Conservation (phyloP, 2,888 invertebrate species). For the Osmoderma eremita region DNA sequence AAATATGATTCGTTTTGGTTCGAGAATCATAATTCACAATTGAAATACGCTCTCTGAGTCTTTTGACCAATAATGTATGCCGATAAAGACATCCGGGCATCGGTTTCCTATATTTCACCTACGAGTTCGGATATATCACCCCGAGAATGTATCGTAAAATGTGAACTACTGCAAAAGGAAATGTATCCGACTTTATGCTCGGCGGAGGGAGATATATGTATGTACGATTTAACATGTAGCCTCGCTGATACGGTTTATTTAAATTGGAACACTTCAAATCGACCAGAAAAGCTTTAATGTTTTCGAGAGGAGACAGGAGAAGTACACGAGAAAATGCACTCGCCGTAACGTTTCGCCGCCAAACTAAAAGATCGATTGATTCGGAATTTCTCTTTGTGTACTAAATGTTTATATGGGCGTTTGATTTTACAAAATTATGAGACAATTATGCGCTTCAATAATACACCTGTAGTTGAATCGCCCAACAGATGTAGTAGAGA, state of each 20-base stretch:
- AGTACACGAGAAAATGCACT: constrained; percentile 14
- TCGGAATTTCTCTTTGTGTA: neutral
- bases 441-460: too few species aligned
- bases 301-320: neutral
- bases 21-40: constrained; percentile 63
- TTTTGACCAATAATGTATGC: constrained; percentile 65
- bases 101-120: constrained; percentile 49
- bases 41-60: constrained; percentile 62
- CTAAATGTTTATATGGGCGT: too few species aligned
- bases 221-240: constrained; percentile 34
- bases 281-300: constrained; percentile 36
- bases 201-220: constrained; percentile 28
- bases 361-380: neutral
- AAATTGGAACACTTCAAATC: constrained; percentile 36
- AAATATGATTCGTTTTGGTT: constrained; percentile 64
- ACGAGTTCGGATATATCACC: constrained; percentile 41
- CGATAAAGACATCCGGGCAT: constrained; percentile 54
- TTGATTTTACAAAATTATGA: too few species aligned
- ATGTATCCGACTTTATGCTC: constrained; percentile 41
- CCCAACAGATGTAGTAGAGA: too few species aligned
- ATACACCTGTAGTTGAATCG: too few species aligned
- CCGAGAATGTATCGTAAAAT: constrained; percentile 39
- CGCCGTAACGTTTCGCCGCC: neutral
- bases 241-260: constrained; percentile 28
- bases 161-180: constrained; percentile 40